Conservation (phyloP, 2,113 vertebrate genomes). For the Amazona vittata region DNA sequence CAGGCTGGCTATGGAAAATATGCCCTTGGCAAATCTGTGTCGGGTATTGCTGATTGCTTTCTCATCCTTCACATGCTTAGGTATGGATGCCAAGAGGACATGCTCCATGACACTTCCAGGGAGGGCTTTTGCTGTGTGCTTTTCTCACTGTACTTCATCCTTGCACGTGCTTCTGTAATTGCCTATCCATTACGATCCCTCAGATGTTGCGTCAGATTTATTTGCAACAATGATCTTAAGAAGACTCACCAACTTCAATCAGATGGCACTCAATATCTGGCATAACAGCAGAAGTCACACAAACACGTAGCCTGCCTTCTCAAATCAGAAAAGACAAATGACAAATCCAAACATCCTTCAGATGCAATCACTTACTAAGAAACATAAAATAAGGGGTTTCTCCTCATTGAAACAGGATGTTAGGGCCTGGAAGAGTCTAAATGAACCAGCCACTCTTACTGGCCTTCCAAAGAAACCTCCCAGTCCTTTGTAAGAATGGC, state of each 20-base stretch:
- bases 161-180: not conserved
- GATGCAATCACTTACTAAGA: not conserved
- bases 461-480: not conserved
- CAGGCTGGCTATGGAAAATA: not conserved
- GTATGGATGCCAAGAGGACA: not conserved
- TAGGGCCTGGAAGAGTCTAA: not conserved
- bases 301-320: not conserved
- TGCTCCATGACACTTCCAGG: not conserved
- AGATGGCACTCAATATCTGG: not conserved
- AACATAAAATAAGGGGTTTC: not conserved
- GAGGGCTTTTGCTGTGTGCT: not conserved
- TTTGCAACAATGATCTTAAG: not conserved
- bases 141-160: not conserved
- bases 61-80: accelerated
- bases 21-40: not conserved
- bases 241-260: not conserved
- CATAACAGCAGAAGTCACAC: not conserved
- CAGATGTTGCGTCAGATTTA: not conserved
- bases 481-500: not conserved
- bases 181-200: not conserved
- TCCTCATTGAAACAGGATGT: not conserved
- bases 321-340: not conserved
- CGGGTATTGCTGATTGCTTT: not conserved
- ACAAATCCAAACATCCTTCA: not conserved
- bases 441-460: not conserved